Percentiles rank a stretch among this genome's conserved stretches.
These are phyloP conservation scores for Pangasius sanitwongsei DNA, from an alignment of 2,797 vertebrate genomes.

Conservation along the genomic window DNA sequence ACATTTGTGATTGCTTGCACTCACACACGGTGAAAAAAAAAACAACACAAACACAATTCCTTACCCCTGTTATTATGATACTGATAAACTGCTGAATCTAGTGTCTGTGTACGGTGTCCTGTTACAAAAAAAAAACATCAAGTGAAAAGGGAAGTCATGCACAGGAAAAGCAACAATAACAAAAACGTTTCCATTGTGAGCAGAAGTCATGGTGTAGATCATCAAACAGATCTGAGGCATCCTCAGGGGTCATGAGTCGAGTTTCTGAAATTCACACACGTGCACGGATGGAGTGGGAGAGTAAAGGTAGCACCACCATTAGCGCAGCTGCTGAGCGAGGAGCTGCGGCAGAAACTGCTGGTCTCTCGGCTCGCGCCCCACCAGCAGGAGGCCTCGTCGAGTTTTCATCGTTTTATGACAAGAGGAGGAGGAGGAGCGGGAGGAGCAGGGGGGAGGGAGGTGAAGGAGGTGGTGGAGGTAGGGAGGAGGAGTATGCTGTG, in stretches of 20 bases:
- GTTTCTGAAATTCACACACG: not conserved
- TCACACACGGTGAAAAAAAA: conserved; percentile 9
- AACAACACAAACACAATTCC: not conserved
- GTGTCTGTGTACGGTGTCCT: conserved; percentile 58
- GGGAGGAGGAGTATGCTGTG: conserved; percentile 49
- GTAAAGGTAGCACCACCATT: conserved; percentile 59
- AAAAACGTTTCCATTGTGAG: conserved; percentile 61
- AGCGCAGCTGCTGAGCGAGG: conserved; percentile 50
- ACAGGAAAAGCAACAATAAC: conserved; percentile 38
- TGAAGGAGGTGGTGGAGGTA: not conserved
- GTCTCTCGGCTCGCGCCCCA: conserved; percentile 51
- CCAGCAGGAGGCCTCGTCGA: conserved; percentile 49
- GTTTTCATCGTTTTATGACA: conserved; percentile 51
- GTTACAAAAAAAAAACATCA: conserved; percentile 13
- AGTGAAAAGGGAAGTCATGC: conserved; percentile 38
- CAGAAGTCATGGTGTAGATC: conserved; percentile 73
- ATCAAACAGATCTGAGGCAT: conserved; percentile 43
- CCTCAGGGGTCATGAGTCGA: conserved; percentile 21
- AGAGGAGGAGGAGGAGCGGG: conserved; percentile 26
- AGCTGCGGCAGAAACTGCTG: conserved; percentile 47
- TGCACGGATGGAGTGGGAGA: conserved; percentile 35
- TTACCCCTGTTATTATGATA: conserved; percentile 34
- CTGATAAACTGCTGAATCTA: conserved; percentile 42
- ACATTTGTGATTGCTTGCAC: conserved; percentile 7
- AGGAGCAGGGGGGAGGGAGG: not conserved